Percentiles rank a stretch among this genome's conserved stretches.
Evolutionary conservation across 2,797 vertebrate species (phyloP).

Genomic region (Aphelocoma californica): DNA sequence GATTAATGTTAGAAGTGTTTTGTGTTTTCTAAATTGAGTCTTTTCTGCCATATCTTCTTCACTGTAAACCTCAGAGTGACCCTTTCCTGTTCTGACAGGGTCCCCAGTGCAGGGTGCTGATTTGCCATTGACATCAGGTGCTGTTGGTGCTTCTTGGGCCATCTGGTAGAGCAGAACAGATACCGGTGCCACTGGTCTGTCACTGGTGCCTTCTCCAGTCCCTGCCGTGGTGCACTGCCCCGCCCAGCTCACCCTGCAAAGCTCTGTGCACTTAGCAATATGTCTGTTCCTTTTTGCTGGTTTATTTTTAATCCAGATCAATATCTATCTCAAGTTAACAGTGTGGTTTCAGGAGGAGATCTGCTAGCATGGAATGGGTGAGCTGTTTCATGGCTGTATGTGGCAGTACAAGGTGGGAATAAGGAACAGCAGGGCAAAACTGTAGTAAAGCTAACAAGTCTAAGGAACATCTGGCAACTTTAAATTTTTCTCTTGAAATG

Average conservation of each 20-base stretch:
- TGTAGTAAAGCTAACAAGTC: not conserved
- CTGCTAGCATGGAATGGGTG: not conserved
- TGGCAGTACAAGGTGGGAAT: not conserved
- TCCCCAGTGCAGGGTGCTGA: not conserved
- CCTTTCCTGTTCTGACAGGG: not conserved
- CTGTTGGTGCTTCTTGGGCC: not conserved
- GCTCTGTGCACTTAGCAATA: not conserved
- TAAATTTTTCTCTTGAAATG: not conserved
- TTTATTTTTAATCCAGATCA: not conserved
- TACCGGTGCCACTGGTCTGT: not conserved
- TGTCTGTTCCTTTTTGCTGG: accelerated
- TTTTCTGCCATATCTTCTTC: not conserved
- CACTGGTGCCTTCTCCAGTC: not conserved
- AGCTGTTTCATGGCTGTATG: not conserved
- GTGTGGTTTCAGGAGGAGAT: not conserved
- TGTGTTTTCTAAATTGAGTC: not conserved
- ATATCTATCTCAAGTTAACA: not conserved
- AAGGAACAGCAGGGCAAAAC: not conserved
- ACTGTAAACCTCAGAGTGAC: not conserved
- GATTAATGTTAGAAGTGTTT: not conserved
- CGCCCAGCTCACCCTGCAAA: accelerated
- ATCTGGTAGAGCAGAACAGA: accelerated
- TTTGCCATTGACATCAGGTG: not conserved
- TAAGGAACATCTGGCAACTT: not conserved
- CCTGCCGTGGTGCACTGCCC: accelerated